A percentile compares a stretch with the other conserved stretches of the same genome.
phyloP scores from a whole-genome alignment of 2,888 invertebrate genomes.

The Agrochola litura region DNA sequence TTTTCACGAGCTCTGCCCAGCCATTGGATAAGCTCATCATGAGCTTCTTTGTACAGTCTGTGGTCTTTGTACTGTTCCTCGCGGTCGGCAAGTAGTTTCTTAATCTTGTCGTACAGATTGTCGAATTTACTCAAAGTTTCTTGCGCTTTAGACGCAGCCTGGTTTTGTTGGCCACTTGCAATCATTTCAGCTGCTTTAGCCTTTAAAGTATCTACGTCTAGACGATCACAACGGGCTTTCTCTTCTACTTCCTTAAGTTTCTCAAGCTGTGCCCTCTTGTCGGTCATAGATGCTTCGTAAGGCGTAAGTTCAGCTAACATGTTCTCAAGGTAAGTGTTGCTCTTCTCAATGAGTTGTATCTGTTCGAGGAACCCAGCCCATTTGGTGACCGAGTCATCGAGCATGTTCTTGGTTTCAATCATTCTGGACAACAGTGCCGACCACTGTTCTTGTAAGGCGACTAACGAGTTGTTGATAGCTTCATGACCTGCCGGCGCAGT shows the following conservation, averaged over 20 bases:
- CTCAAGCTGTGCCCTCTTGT: slow-evolving; percentile 96
- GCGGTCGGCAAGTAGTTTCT: slow-evolving; percentile 94
- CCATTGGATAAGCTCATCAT: slow-evolving; percentile 97
- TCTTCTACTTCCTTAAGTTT: slow-evolving; percentile 96
- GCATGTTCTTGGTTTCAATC: slow-evolving; percentile 96
- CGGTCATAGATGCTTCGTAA: slow-evolving; percentile 95
- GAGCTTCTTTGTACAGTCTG: slow-evolving; percentile 96
- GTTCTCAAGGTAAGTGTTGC: slow-evolving; percentile 94
- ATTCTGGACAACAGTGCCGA: slow-evolving; percentile 96
- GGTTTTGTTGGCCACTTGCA: slow-evolving; percentile 95
- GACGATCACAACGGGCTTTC: slow-evolving; percentile 96
- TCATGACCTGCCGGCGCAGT: slow-evolving; percentile 97
- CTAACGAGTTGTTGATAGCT: slow-evolving; percentile 95
- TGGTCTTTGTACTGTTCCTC: slow-evolving; percentile 97
- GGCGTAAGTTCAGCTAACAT: slow-evolving; percentile 93
- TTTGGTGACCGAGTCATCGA: slow-evolving; percentile 97
- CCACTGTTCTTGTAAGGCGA: slow-evolving; percentile 97
- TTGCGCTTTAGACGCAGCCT: slow-evolving; percentile 95
- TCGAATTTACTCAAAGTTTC: slow-evolving; percentile 96
- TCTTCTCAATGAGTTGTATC: slow-evolving; percentile 95
- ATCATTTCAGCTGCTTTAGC: slow-evolving; percentile 96
- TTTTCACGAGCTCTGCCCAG: slow-evolving; percentile 96
- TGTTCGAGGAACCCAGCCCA: slow-evolving; percentile 98
- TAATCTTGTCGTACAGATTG: slow-evolving; percentile 93
- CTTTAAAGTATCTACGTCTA: slow-evolving; percentile 96